Evolutionary conservation across 2,888 invertebrate genomes (phyloP).

Genomic region (Arge pagana): DNA sequence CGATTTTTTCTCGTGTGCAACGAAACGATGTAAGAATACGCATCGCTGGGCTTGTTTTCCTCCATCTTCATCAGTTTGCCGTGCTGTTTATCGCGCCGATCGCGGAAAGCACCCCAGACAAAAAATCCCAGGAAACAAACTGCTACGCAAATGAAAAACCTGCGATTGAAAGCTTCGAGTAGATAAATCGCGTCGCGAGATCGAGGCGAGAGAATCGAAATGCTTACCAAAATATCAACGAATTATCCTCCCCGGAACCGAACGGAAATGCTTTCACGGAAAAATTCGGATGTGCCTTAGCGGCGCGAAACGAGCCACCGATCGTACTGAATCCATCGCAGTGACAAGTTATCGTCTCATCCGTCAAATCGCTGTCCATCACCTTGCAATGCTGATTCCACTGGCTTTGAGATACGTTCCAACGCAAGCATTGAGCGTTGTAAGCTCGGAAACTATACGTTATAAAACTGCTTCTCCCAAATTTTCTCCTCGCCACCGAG

Average conservation of each 20-base stretch:
- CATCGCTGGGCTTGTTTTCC: constrained; percentile 11
- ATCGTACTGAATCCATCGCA: constrained; percentile 21
- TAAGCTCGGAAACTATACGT: constrained; percentile 10
- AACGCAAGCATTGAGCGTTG: constrained; percentile 21
- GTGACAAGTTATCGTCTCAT: constrained; percentile 8
- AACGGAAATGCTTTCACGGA: background rate
- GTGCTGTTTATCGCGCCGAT: constrained; percentile 9
- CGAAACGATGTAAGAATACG: constrained; percentile 13
- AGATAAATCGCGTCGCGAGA: too few species aligned
- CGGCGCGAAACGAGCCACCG: constrained; percentile 7
- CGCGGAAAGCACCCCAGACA: constrained; percentile 10
- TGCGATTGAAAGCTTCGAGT: too few species aligned
- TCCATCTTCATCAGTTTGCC: constrained; percentile 7
- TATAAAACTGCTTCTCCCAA: constrained; percentile 2
- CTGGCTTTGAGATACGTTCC: background rate
- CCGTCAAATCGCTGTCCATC: constrained; percentile 11
- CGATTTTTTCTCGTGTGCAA: constrained; percentile 10
- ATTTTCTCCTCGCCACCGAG: background rate
- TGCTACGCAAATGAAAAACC: constrained; percentile 7
- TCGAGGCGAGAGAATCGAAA: too few species aligned
- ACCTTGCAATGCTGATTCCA: constrained; percentile 15
- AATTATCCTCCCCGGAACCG: constrained; percentile 5
- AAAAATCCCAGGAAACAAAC: constrained; percentile 17
- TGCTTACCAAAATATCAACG: constrained; percentile 14
- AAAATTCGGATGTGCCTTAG: background rate